Percentiles rank a stretch among this genome's conserved stretches.
phyloP scores from a whole-genome alignment of 2,113 vertebrate species.

The Athene cunicularia region DNA sequence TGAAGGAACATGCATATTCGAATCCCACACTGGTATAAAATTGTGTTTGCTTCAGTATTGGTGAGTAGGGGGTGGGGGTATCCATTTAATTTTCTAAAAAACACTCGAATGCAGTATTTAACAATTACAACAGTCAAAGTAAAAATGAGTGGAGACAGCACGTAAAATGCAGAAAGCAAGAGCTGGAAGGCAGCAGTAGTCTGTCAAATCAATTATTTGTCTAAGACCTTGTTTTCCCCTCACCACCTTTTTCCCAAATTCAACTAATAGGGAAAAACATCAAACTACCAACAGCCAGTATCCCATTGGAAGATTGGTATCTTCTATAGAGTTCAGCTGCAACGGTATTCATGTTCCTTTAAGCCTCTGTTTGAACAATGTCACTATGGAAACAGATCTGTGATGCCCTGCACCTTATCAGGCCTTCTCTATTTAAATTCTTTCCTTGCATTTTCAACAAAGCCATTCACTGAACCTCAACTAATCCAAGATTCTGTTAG shows the following conservation, averaged over 20 bases:
- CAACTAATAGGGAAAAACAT: background rate
- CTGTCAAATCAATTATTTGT: background rate
- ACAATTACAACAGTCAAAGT: background rate
- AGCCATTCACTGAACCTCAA: slow-evolving; percentile 76
- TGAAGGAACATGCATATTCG: background rate
- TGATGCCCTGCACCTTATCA: slow-evolving; percentile 72
- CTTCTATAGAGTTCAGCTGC: slow-evolving; percentile 23
- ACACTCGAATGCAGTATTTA: background rate
- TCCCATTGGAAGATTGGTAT: background rate
- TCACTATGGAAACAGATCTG: slow-evolving; percentile 74
- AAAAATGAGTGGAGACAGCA: background rate
- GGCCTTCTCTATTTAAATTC: slow-evolving; percentile 73
- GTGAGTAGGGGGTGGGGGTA: fast-evolving
- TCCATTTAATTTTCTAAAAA: background rate
- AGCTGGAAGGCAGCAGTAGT: background rate
- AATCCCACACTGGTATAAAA: background rate
- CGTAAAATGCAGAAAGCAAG: background rate
- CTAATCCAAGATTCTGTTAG: slow-evolving; percentile 74
- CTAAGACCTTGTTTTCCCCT: background rate
- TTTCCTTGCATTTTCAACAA: slow-evolving; percentile 72
- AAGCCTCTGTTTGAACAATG: slow-evolving; percentile 63
- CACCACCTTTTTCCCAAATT: background rate
- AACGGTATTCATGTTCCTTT: slow-evolving; percentile 50
- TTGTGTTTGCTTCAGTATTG: background rate
- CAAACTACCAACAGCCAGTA: background rate